These are phyloP conservation scores for Gallinago undulata DNA, from an alignment of 2,113 vertebrate genomes.

Conservation along the genomic window DNA sequence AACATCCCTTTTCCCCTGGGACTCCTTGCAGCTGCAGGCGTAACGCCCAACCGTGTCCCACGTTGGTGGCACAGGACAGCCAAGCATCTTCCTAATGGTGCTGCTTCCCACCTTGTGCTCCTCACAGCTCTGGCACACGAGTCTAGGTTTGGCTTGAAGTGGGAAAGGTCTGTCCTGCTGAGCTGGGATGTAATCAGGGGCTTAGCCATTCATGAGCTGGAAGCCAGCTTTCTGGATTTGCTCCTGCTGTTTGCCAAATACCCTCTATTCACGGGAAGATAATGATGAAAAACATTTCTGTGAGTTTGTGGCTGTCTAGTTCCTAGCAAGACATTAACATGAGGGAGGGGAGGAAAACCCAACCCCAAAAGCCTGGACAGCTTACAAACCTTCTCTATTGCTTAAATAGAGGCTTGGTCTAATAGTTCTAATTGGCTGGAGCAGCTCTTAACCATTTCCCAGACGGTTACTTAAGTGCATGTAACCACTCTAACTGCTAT, in stretches of 20 bases:
- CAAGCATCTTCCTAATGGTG: background rate
- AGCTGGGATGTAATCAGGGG: background rate
- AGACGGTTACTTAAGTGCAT: background rate
- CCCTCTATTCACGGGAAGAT: background rate
- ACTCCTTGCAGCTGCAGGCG: background rate
- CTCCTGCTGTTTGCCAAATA: slow-evolving; percentile 7
- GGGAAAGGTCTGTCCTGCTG: background rate
- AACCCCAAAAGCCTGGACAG: background rate
- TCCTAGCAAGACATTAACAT: background rate
- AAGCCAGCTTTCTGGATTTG: slow-evolving; percentile 31
- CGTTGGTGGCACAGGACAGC: fast-evolving
- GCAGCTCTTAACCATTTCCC: background rate
- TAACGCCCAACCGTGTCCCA: fast-evolving
- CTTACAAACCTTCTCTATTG: background rate
- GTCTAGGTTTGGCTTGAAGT: background rate
- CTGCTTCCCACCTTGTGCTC: background rate
- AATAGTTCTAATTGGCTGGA: background rate
- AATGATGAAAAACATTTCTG: slow-evolving; percentile 20
- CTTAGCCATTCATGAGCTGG: background rate
- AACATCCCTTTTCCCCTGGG: background rate
- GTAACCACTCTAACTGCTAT: background rate
- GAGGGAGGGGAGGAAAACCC: background rate
- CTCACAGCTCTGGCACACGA: background rate
- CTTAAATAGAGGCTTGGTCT: background rate
- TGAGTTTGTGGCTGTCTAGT: background rate